Evolutionary conservation across 1,140 invertebrate genomes (phyloP), one percentile per base, ranked within the genome.

Genomic region (Drosophila erecta): DNA sequence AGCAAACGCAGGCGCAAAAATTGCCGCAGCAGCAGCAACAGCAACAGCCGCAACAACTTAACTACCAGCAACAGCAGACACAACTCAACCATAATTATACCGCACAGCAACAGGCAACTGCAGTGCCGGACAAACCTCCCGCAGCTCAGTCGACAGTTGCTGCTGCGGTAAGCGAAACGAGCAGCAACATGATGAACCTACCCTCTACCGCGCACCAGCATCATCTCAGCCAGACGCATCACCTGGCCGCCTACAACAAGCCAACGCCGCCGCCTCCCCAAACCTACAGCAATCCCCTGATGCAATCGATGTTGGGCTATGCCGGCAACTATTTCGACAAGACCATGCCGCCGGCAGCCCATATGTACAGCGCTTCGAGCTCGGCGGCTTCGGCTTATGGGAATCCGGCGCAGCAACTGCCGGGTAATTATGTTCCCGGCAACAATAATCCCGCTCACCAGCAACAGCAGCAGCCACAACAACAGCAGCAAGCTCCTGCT

Each of bases 321-420:
- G 72, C 86, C 2, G 76, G 76, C 4, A 81, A 79, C 51, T 92
- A 92, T 24, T 92, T 92, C 44, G 89, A 92, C 43, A 92, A 92
- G 56, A 69, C 74, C 10, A 90, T 91, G 78, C 87, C 83, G 33
- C 91, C 91, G 35, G 86, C 91, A 6, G 91, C 91, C 1, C 91
- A 92, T 33, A 92, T 92, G 84, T 90, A 83, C 53, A 90, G 83
- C 22, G 89, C 76, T 0, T 66, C 76, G 0, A 81, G 72, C 37
- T 60, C 76, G 4, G 59, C 75, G 15, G 70, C 87, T 2, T 50
- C 79, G 3, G 78, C 76, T 0, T 92, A 92, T 41, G 81, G 86
- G 0, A 91, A 90, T 77, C 78, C 81, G 1, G 76, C 90, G 0
- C 90, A 91, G 41, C 90, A 91, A 37, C 12, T 90, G 65, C 89